phyloP scores from a whole-genome alignment of 2,113 vertebrate genomes.

The Halichoerus grypus region DNA sequence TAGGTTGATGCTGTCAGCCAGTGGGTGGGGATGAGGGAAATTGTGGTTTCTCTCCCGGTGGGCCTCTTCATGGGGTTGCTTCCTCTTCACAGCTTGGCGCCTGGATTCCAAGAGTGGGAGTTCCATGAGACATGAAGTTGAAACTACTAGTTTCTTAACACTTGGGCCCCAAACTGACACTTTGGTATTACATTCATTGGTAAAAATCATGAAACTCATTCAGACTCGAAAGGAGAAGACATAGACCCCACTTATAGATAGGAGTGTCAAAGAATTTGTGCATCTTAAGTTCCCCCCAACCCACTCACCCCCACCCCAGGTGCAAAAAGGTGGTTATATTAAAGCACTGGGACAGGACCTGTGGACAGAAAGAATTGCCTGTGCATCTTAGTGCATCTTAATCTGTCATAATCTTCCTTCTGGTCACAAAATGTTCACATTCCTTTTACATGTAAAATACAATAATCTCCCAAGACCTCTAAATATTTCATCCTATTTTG shows the following conservation, averaged over 20 bases:
- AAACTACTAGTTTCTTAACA: neutral
- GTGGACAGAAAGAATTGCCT: neutral
- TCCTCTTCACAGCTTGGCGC: neutral
- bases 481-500: neutral
- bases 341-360: neutral
- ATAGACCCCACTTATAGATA: neutral
- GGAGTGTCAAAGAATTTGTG: neutral
- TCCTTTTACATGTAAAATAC: neutral
- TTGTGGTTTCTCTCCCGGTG: neutral
- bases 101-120: neutral
- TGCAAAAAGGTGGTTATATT: neutral
- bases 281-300: neutral
- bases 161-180: neutral
- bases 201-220: neutral
- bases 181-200: neutral
- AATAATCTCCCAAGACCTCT: neutral
- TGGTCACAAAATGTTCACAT: neutral
- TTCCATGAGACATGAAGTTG: neutral
- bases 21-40: too few relatives aligned
- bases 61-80: neutral
- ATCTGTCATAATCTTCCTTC: neutral
- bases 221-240: neutral
- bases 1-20: too few relatives aligned
- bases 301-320: too few relatives aligned
- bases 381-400: neutral